Evolutionary conservation across 2,797 vertebrate genomes (phyloP), one percentile per base, ranked within the genome.

Genomic region (Aphelocoma californica): DNA sequence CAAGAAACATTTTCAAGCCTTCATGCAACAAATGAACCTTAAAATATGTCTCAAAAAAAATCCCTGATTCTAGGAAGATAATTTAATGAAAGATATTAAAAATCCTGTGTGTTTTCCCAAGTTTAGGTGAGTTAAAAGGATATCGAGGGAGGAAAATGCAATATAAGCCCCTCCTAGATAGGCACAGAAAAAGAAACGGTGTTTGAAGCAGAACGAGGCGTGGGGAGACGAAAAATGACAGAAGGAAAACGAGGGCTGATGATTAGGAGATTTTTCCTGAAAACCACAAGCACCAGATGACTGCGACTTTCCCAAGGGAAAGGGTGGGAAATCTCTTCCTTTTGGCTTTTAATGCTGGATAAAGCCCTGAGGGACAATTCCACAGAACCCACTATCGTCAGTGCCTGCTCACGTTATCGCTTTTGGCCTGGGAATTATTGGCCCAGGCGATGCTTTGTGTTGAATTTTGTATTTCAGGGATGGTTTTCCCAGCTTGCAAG

Each of bases 321-420:
- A 95, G 95, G 95, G 95, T 70, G 95, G 95, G 91, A 70, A 92
- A 90, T 34, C 75, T 83, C 82, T 96, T 96, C 91, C 69, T 78
- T 83, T 89, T 72, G 64, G 28, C 71, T 89, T 64, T 69, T 6
- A 18, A 9, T 10, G n/a, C 2, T 9, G 92, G 88, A 89, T 78
- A 81, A 91, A 93, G 9, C 32, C 85, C 57, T 4, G 38, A 70
- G 64, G 84, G 54, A 61, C 44, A 24, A 72, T 56, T 45, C 61
- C 70, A 29, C 54, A 45, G 75, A 51, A 42, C 18, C 34, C 29
- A 2, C 72, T 71, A 14, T 81, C 81, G 5, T 2, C 38, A 13
- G 4, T 79, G 78, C 79, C 92, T 86, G 54, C 73, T 56, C 77
- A 81, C 51, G 58, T 90, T 92, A 88, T 96, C 92, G 5, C n/a